Base-by-base conservation (phyloP, 2,888 invertebrate species). In the Morpho deidamia region DNA sequence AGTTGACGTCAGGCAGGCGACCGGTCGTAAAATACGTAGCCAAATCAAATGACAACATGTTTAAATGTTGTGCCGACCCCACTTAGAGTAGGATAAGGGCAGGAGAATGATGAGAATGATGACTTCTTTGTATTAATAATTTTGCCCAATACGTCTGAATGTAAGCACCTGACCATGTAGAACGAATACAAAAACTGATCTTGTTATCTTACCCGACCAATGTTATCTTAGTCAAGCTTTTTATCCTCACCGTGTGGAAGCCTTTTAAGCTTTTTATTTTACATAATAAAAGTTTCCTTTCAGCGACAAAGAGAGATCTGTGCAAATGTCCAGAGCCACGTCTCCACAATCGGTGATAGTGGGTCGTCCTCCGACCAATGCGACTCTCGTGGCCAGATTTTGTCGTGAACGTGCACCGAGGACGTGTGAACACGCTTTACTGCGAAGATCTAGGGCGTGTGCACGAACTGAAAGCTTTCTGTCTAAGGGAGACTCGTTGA, bases 341-440 rank as follows among this genome's bases (percentile, higher is more conserved):
- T 87, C 90, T 2, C 82, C 86, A 4, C 89, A 83, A 60, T 85
- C 87, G 2, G 88, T 86, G 55, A 87, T 86, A 52, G 88, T 86
- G 8, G 88, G 90, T 61, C 91, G 92, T 41, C 93, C 92, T 11
- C 90, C 92, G 0, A 92, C 92, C 53, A 96, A 96, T 68, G 94
- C 95, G 1, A 95, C 94, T 7, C 89, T 96, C 10, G 90, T 96
- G 48, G 96, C 96, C 0, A 91, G 95, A 49, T 96, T 95, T 78
- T 96, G 96, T 76, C 92, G 94, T 51, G 96, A 96, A 70, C 92
- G 95, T 44, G 93, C 96, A 10, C 96, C 96, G 0, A 91, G 94
- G 61, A 95, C 94, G 41, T 96, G 96, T 72, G 96, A 96, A 74
- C 95, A 96, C 66, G 94, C 94, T 0, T 91, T 96, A 62, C 83